A percentile compares a stretch with the other conserved stretches of the same genome.
phyloP scores from a whole-genome alignment of 1,140 invertebrate species.

The Muscidifurax raptorellus region DNA sequence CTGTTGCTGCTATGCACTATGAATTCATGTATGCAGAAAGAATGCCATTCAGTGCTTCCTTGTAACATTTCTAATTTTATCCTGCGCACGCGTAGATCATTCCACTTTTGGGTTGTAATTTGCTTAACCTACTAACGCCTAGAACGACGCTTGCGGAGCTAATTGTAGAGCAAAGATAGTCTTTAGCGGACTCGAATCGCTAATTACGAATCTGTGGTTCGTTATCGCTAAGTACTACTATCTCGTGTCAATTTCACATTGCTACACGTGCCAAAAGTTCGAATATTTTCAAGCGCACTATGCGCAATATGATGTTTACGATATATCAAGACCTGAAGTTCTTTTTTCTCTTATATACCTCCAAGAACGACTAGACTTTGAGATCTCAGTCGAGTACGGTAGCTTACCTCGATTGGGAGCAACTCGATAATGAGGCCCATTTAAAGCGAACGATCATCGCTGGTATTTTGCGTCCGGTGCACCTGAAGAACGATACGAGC shows the following conservation, averaged over 20 bases:
- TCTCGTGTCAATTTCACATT: background rate
- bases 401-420: constrained; percentile 23
- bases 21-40: background rate
- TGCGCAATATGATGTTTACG: background rate
- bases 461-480: background rate
- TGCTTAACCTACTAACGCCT: background rate
- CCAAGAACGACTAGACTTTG: background rate
- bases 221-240: background rate
- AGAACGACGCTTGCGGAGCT: background rate
- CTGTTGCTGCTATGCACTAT: background rate
- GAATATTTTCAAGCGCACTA: background rate
- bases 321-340: too few relatives aligned
- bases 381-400: background rate
- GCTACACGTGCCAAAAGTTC: too few relatives aligned
- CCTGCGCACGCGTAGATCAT: background rate
- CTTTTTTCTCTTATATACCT: too few relatives aligned
- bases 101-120: background rate
- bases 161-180: background rate
- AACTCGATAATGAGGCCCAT: constrained; percentile 36
- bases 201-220: background rate
- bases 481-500: constrained; percentile 34
- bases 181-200: background rate
- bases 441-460: constrained; percentile 33
- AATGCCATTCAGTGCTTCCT: background rate
- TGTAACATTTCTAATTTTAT: background rate